Conservation (phyloP, 37 sponge, comb jelly and placozoan genomes). For the Mnemiopsis leidyi region DNA sequence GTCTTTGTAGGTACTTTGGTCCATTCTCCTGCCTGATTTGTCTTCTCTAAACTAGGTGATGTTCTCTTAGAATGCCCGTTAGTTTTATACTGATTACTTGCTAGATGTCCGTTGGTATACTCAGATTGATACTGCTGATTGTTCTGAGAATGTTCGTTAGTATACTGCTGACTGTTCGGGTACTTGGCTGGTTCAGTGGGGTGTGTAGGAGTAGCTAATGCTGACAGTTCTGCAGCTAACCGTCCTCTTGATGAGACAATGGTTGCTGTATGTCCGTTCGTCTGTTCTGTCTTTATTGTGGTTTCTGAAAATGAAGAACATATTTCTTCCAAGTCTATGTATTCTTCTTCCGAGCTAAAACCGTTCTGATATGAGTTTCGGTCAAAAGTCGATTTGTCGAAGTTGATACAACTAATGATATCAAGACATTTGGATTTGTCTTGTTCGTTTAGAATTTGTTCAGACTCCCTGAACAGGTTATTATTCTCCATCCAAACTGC, state of each 20-base stretch:
- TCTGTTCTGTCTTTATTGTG: not conserved
- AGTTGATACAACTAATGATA: not conserved
- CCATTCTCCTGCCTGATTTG: not conserved
- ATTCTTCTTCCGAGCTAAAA: not conserved
- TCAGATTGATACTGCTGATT: not conserved
- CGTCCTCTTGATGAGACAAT: not conserved
- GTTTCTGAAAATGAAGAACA: not conserved
- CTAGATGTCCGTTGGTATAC: too few species aligned
- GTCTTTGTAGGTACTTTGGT: not conserved
- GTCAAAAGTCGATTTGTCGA: not conserved
- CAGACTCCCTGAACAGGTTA: not conserved
- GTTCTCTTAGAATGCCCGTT: not conserved
- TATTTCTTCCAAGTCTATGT: not conserved
- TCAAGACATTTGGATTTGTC: not conserved
- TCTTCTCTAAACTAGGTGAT: not conserved
- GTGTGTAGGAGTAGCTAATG: not conserved
- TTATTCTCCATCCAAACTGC: constrained; percentile 27
- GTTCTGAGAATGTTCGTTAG: not conserved
- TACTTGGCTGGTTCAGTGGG: not conserved
- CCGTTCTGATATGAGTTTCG: not conserved
- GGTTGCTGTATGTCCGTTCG: not conserved
- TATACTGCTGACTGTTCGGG: too few species aligned
- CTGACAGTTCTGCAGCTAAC: not conserved
- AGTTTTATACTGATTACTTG: too few species aligned
- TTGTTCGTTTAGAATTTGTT: not conserved